Evolutionary conservation across 2,888 invertebrate genomes (phyloP), one percentile per base, ranked within the genome.

Genomic region (Hirtodrosophila alboralis): DNA sequence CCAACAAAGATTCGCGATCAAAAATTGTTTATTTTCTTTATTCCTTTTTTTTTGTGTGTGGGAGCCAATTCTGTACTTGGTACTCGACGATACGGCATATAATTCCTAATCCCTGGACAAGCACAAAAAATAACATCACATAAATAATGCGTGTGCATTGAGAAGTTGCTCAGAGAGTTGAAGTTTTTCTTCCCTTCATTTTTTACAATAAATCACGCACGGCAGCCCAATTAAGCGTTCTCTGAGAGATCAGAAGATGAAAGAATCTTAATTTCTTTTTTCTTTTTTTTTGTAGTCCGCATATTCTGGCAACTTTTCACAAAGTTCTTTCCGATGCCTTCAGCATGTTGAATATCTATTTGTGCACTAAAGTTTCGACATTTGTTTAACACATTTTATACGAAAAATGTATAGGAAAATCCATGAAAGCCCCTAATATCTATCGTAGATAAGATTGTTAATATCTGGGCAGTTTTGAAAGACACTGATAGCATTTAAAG

Each of bases 71-170:
- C 8, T 23, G 37, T 13, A 28, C 52, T 10, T n/a, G n/a, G n/a
- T n/a, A n/a, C n/a, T n/a, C n/a, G n/a, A n/a, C 9, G 9, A 33
- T 44, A 34, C 51, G 47, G 51, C 65, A 70, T 68, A 73, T 80
- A 76, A 84, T 73, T 87, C 87, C 88, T 87, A 87, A 86, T 87
- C 86, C 87, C 74, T 45, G 59, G 51, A 45, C 58, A 68, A 70
- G 72, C 69, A 70, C 64, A 85, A 75, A 79, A 85, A 81, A 75
- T 61, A 78, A 83, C 60, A 75, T 53, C 73, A 80, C 81, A 83
- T 86, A 86, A 84, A 86, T 84, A 80, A 80, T 63, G 59, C 54
- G 41, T 43, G 37, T 43, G 31, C 43, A 41, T 59, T 52, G 21
- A 23, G 30, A n/a, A n/a, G n/a, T n/a, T 21, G 49, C 47, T 58